Conservation (phyloP, 2,113 vertebrate species). For the Platysteira castanea region DNA sequence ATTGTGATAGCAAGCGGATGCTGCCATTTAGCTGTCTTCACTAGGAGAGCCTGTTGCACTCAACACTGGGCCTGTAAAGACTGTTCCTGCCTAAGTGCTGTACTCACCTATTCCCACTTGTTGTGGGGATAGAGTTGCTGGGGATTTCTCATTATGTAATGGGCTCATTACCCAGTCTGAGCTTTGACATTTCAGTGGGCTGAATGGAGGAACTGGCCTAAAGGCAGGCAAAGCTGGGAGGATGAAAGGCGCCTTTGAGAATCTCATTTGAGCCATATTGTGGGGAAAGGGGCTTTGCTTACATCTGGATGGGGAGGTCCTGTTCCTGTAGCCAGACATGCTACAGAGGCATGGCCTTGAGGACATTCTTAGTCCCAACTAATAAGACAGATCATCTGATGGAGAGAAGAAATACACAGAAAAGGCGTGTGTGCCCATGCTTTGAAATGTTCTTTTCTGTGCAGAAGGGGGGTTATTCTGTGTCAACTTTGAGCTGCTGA, state of each 20-base stretch:
- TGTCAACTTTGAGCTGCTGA: neutral
- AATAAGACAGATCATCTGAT: neutral
- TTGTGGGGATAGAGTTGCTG: neutral
- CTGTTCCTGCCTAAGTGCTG: neutral
- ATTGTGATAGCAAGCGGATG: neutral
- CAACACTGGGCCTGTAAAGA: neutral
- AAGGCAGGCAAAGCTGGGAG: neutral
- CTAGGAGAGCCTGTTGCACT: neutral
- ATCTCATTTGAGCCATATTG: neutral
- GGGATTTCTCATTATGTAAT: neutral
- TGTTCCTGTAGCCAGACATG: neutral
- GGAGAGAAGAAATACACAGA: neutral
- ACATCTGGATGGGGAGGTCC: neutral
- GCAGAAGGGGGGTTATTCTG: neutral
- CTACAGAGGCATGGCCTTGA: neutral
- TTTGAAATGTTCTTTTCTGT: neutral
- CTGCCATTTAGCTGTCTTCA: neutral
- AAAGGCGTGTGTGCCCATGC: neutral
- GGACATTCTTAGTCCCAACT: neutral
- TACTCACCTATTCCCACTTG: neutral
- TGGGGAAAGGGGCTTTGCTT: neutral
- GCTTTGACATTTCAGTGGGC: conserved; percentile 55
- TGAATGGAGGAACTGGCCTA: conserved; percentile 12
- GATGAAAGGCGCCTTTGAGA: conserved; percentile 54
- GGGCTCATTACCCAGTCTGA: neutral